Evolutionary conservation across 2,797 vertebrate species (phyloP).

Genomic region (Rhincodon typus): DNA sequence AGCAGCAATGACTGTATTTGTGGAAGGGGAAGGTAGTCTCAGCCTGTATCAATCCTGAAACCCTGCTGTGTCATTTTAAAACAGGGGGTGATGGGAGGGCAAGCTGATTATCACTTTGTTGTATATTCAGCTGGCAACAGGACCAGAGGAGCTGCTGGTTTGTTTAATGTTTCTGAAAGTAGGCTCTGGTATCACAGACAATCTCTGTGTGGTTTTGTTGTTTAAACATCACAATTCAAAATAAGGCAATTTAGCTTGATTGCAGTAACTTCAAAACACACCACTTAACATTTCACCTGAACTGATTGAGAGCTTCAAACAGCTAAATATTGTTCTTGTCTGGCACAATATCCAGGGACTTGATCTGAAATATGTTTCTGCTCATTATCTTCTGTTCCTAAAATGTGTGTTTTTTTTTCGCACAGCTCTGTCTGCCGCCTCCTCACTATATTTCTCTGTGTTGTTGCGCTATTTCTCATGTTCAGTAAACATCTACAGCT

Average conservation of each 20-base stretch:
- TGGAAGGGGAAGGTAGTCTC: neutral
- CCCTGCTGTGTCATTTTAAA: no score
- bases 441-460: neutral
- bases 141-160: no score
- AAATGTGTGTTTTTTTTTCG: neutral
- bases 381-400: neutral
- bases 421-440: neutral
- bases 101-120: neutral
- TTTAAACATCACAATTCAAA: neutral
- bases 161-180: neutral
- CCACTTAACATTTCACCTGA: neutral
- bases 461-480: neutral
- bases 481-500: neutral
- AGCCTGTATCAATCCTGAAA: neutral
- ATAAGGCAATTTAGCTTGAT: neutral
- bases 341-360: neutral
- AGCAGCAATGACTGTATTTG: no score
- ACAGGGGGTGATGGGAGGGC: no score
- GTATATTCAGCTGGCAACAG: neutral
- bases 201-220: neutral
- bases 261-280: constrained; percentile 5
- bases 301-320: constrained; percentile 20
- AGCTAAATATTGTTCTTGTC: neutral
- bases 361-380: neutral
- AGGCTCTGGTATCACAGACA: neutral